phyloP scores from a whole-genome alignment of 2,113 vertebrate species.

The Fulmarus glacialis region DNA sequence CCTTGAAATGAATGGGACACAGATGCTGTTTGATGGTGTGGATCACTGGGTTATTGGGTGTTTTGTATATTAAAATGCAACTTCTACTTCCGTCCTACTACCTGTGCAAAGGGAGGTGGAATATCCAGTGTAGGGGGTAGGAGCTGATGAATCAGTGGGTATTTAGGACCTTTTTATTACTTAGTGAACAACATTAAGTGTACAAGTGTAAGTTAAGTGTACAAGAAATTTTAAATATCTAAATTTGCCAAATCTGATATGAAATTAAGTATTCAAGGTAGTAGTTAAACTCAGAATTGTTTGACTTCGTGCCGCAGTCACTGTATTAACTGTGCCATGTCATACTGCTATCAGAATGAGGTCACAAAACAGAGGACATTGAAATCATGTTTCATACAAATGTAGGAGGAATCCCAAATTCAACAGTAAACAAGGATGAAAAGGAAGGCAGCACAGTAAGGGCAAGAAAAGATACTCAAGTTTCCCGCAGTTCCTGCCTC shows the following conservation, averaged over 20 bases:
- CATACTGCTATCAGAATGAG: neutral
- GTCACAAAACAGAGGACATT: neutral
- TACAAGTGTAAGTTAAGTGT: neutral
- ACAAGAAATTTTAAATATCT: neutral
- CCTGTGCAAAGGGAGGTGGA: neutral
- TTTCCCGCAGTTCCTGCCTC: constrained; percentile 18
- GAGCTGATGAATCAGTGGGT: neutral
- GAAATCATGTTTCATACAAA: neutral
- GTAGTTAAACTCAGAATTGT: neutral
- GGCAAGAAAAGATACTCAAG: constrained; percentile 18
- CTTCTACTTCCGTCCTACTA: neutral
- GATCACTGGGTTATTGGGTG: neutral
- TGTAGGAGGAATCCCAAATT: constrained; percentile 16
- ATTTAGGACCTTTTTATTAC: neutral
- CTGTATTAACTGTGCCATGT: neutral
- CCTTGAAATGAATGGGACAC: neutral
- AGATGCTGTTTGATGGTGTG: neutral
- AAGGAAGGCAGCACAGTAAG: constrained; percentile 9
- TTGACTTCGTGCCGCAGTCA: neutral
- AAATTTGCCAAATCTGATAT: neutral
- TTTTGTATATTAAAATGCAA: neutral
- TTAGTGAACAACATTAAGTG: neutral
- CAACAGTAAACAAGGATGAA: neutral
- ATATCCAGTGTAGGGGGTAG: neutral
- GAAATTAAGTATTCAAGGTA: neutral